These are phyloP conservation scores for Drosophila sp. DNA, from an alignment of 1,140 invertebrate species.

Conservation along the genomic window DNA sequence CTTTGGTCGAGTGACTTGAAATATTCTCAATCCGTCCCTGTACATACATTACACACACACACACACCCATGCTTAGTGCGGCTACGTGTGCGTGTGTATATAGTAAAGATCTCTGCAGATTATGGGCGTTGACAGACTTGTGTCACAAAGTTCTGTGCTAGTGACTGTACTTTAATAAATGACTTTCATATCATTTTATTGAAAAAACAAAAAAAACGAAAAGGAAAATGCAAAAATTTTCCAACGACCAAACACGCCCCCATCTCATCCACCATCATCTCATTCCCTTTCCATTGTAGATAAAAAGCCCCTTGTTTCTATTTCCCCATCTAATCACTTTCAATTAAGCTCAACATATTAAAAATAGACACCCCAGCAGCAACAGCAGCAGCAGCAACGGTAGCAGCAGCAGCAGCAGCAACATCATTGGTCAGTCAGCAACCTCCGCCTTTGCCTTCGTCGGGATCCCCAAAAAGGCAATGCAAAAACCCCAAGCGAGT, in stretches of 20 bases:
- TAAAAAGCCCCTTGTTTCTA: conserved; percentile 23
- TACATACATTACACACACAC: conserved; percentile 12
- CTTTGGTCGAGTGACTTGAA: no score
- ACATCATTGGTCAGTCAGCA: conserved; percentile 2
- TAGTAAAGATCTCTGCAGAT: conserved; percentile 49
- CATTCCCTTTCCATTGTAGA: no score
- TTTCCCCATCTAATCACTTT: conserved; percentile 57
- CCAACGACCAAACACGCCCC: background rate
- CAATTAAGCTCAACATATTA: conserved; percentile 51
- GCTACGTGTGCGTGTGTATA: conserved; percentile 23
- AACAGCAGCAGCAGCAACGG: background rate
- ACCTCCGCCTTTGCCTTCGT: background rate
- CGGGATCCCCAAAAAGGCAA: conserved; percentile 4
- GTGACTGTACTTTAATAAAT: conserved; percentile 15
- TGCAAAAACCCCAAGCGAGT: conserved; percentile 48
- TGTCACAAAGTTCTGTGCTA: conserved; percentile 37
- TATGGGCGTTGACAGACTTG: conserved; percentile 56
- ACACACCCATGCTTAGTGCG: background rate
- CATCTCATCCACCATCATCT: background rate
- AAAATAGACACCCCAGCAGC: conserved; percentile 42
- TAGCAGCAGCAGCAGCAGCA: background rate
- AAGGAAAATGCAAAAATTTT: conserved; percentile 4
- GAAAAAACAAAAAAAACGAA: background rate
- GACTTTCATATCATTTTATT: background rate
- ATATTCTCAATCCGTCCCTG: background rate